These are phyloP conservation scores for Campylomormyrus numenius DNA, from an alignment of 2,113 vertebrate genomes.

Conservation along the genomic window DNA sequence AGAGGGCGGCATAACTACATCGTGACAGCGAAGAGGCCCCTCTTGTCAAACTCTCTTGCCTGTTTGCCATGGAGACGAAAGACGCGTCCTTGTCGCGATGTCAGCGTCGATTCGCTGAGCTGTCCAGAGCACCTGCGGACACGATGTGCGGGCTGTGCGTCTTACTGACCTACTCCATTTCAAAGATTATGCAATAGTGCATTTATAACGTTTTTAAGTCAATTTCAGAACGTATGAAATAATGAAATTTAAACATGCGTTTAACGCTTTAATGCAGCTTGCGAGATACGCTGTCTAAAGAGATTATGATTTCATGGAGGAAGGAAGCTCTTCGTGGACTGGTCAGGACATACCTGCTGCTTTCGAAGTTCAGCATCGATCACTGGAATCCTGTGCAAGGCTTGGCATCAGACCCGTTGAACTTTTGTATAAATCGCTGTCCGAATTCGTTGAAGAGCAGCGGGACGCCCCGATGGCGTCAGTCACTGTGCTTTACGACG, in stretches of 20 bases:
- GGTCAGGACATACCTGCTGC: conserved; percentile 45
- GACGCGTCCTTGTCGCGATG: conserved; percentile 4
- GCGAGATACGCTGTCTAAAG: neutral
- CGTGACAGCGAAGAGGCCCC: neutral
- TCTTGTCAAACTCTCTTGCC: neutral
- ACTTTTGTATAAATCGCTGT: conserved; percentile 48
- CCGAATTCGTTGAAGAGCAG: conserved; percentile 41
- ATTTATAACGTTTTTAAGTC: neutral
- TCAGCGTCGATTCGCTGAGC: neutral
- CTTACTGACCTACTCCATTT: neutral
- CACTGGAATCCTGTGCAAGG: conserved; percentile 49
- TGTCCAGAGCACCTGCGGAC: neutral
- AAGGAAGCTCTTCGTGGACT: conserved; percentile 44
- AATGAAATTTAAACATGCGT: neutral
- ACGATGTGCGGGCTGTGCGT: neutral
- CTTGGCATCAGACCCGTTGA: conserved; percentile 57
- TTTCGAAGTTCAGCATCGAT: conserved; percentile 43
- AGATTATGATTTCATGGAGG: conserved; percentile 36
- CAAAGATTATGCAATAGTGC: neutral
- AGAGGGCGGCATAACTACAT: neutral
- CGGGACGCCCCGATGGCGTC: conserved; percentile 32
- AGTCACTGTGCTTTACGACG: conserved; percentile 46
- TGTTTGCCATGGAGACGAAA: conserved; percentile 26
- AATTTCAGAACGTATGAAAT: neutral
- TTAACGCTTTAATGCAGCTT: neutral